Conservation (phyloP, 23 tunicate species). For the Clavelina lepadiformis region DNA sequence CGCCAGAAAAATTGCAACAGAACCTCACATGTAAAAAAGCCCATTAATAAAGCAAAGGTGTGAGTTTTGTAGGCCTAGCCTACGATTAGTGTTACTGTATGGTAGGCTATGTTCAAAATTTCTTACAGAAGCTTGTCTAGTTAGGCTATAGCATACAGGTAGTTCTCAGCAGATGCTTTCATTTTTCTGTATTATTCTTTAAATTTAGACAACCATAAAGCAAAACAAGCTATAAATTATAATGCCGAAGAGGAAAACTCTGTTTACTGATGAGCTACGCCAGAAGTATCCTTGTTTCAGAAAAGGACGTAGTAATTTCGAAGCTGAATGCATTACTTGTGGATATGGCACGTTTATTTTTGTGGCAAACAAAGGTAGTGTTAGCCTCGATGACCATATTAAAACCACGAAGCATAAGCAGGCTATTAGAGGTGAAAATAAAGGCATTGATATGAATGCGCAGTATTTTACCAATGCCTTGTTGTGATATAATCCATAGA, state of each 20-base stretch:
- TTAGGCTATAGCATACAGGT: conserved; percentile 3
- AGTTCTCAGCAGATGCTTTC: conserved; percentile 5
- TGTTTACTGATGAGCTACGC: conserved; percentile 9
- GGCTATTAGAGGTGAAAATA: conserved; percentile 8
- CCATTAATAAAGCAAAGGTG: conserved; percentile 4
- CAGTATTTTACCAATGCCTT: too few species aligned
- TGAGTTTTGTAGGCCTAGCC: conserved; percentile 3
- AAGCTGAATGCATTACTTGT: too few species aligned
- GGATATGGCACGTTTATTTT: conserved; percentile 14
- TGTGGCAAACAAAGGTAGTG: conserved; percentile 6
- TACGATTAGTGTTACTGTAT: background rate
- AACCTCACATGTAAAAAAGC: background rate
- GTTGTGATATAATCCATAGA: too few species aligned
- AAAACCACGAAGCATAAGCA: conserved; percentile 5
- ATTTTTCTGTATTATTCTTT: conserved; percentile 1
- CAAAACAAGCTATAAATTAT: background rate
- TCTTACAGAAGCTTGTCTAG: conserved; percentile 4
- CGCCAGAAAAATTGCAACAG: conserved; percentile 3
- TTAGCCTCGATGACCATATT: conserved; percentile 2
- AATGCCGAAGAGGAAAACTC: conserved; percentile 16
- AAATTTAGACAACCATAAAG: conserved; percentile 2
- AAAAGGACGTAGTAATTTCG: too few species aligned
- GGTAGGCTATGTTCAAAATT: background rate
- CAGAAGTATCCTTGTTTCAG: too few species aligned
- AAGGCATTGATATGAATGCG: too few species aligned